Evolutionary conservation across 1,140 invertebrate species (phyloP).

Genomic region (Caenorhabditis inopinata): DNA sequence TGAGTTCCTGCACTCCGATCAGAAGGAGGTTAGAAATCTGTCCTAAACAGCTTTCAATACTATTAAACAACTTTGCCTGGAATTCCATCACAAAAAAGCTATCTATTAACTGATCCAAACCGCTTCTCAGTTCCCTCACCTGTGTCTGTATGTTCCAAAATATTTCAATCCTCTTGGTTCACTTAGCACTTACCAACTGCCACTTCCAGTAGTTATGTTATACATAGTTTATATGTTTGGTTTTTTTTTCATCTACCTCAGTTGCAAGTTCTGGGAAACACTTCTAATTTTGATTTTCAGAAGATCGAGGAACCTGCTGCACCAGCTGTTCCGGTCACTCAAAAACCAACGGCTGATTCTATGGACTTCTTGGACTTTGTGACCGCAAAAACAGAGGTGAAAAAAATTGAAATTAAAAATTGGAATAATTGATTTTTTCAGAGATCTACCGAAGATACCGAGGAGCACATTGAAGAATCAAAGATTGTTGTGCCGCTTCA

Average conservation of each 20-base stretch:
- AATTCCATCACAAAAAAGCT: background rate
- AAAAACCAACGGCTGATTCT: constrained; percentile 6
- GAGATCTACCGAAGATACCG: background rate
- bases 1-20: constrained; percentile 21
- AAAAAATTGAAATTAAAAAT: background rate
- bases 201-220: background rate
- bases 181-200: background rate
- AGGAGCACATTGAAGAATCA: constrained; percentile 9
- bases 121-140: constrained; percentile 31
- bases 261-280: background rate
- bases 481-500: background rate
- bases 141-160: background rate
- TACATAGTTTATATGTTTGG: background rate
- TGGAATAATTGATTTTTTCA: background rate
- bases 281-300: background rate
- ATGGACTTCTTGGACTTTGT: constrained; percentile 40
- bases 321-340: background rate
- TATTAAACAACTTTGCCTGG: background rate
- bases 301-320: background rate
- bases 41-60: constrained; percentile 1
- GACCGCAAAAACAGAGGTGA: constrained; percentile 13
- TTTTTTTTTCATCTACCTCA: background rate
- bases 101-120: background rate
- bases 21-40: constrained; percentile 1
- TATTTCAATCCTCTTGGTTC: background rate